Conservation (phyloP, 2,113 vertebrate species). For the Leuciscus idus region DNA sequence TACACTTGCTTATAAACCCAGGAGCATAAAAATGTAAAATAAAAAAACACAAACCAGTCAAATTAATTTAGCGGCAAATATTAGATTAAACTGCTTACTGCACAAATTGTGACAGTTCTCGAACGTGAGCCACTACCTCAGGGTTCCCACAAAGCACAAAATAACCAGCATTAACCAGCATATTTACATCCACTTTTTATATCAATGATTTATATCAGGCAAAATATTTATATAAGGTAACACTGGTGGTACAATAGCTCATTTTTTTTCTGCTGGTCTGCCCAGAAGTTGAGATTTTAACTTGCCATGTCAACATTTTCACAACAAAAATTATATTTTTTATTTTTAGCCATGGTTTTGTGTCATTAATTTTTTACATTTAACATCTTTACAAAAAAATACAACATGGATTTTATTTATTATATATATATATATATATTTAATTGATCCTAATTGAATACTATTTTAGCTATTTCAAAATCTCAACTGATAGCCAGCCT, state of each 20-base stretch:
- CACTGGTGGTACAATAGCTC: too few relatives aligned
- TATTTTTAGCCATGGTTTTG: background rate
- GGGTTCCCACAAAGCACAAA: background rate
- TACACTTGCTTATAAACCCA: conserved; percentile 27
- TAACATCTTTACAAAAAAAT: background rate
- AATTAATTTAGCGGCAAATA: conserved; percentile 37
- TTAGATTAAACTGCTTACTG: conserved; percentile 30
- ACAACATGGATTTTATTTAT: too few relatives aligned
- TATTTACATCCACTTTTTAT: background rate
- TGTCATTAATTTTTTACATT: background rate
- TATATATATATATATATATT: background rate
- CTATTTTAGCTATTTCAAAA: background rate
- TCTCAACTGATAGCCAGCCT: background rate
- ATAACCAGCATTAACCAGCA: background rate
- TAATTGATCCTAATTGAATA: background rate
- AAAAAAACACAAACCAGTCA: background rate
- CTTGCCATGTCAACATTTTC: background rate
- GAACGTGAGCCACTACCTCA: background rate
- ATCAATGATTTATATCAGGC: background rate
- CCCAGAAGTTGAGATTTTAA: background rate
- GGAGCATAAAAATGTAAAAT: background rate
- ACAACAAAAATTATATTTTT: background rate
- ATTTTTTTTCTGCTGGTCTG: too few relatives aligned
- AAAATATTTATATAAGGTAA: background rate
- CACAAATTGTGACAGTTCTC: background rate